A percentile compares a stretch with the other conserved stretches of the same genome.
phyloP scores from a whole-genome alignment of 1,140 invertebrate species.

The Brachionus paranguensis region DNA sequence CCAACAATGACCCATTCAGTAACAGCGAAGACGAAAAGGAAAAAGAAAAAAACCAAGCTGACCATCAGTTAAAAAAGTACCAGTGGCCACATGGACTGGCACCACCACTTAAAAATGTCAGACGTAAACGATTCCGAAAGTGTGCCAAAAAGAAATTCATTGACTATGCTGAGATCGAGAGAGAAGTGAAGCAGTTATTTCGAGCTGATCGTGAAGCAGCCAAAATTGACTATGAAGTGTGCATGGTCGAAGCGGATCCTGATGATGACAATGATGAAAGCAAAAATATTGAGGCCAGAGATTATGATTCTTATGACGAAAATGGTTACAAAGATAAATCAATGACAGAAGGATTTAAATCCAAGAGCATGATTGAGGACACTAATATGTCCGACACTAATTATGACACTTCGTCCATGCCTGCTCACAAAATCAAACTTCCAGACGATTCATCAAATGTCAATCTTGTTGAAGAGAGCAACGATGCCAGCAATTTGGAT shows the following conservation, averaged over 20 bases:
- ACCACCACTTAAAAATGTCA: constrained; percentile 86
- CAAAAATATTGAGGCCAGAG: background rate
- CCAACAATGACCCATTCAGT: constrained; percentile 44
- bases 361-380: constrained; percentile 15
- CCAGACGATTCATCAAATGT: background rate
- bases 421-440: background rate
- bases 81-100: constrained; percentile 86
- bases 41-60: background rate
- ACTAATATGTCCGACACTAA: constrained; percentile 20
- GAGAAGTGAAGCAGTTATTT: constrained; percentile 82
- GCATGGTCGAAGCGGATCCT: background rate
- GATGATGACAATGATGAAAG: constrained; percentile 24
- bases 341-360: background rate
- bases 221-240: constrained; percentile 30
- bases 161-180: constrained; percentile 94
- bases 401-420: constrained; percentile 25
- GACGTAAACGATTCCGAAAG: constrained; percentile 84
- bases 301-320: constrained; percentile 2
- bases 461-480: background rate
- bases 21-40: constrained; percentile 13
- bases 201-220: constrained; percentile 42
- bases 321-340: background rate
- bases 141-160: constrained; percentile 89
- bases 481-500: constrained; percentile 32
- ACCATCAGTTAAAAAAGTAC: constrained; percentile 55